Evolutionary conservation across 2,888 invertebrate genomes (phyloP).

Genomic region (Ormyrus pomaceus): DNA sequence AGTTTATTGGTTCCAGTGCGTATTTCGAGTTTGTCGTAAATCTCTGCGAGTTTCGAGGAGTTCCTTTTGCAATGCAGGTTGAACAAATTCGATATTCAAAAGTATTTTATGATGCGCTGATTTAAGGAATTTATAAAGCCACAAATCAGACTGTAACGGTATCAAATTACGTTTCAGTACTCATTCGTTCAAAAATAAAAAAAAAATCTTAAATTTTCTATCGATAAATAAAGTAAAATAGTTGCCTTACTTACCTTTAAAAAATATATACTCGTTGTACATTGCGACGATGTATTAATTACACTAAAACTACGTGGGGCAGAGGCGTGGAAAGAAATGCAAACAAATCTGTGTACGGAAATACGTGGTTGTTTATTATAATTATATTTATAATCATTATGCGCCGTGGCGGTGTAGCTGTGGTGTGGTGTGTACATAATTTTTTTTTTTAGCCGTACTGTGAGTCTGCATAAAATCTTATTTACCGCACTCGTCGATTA

Average conservation of each 20-base stretch:
- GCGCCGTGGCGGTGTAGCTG: constrained; percentile 68
- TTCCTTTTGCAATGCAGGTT: too few relatives aligned
- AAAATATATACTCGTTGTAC: too few relatives aligned
- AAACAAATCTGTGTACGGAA: constrained; percentile 68
- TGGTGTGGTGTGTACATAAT: constrained; percentile 61
- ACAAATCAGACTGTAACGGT: too few relatives aligned
- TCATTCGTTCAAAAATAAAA: not conserved
- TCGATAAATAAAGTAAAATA: not conserved
- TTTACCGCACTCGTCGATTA: constrained; percentile 31
- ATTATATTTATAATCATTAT: constrained; percentile 74
- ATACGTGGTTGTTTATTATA: constrained; percentile 76
- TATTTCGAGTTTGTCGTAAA: too few relatives aligned
- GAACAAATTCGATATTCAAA: too few relatives aligned
- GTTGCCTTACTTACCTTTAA: not conserved
- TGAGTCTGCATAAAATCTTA: constrained; percentile 36
- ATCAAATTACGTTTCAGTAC: too few relatives aligned
- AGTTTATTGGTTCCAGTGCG: too few relatives aligned
- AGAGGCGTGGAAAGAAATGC: not conserved
- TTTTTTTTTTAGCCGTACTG: constrained; percentile 42
- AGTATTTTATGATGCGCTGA: too few relatives aligned
- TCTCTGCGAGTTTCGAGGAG: too few relatives aligned
- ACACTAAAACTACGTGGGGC: not conserved
- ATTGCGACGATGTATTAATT: not conserved
- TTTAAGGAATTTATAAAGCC: too few relatives aligned
- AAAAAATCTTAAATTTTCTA: not conserved